Base-by-base conservation (phyloP, 2,888 invertebrate species). In the Tricholauxania praeusta region DNA sequence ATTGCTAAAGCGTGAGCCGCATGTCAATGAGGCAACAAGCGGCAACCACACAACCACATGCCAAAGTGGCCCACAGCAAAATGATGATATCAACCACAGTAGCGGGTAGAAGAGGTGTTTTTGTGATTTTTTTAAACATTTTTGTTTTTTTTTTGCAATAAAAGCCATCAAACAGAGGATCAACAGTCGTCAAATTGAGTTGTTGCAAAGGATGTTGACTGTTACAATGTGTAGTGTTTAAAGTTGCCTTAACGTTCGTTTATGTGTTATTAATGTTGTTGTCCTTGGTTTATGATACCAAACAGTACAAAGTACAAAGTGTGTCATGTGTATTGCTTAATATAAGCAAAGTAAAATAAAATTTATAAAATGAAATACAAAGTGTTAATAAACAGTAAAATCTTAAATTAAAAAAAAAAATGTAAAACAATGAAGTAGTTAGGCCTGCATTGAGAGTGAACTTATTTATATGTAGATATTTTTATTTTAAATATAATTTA, bases 1-100 rank as follows among this genome's bases (percentile, higher is more conserved):
- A 86, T 86, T 86, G 85, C 84, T 79, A 81, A 85, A 83, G 84
- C 86, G 86, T 86, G 86, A 81, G 79, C 76, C 67, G 86, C 82
- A 86, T 86, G 76, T 71, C 73, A 77, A 77, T 74, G 73, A 65
- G 59, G 15, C 32, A 47, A 53, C n/a, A 22, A 52, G 8, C 52
- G 71, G 32, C 63, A 15, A n/a, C 39, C 60, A 60, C 52, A 12
- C 52, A 39, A 63, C 17, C 17, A 39, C 48, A 39, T 47, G 15
- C n/a, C 6, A 17, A 32, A 47, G 60, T 62, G 28, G 22, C 60
- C 28, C 28, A 12, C 14, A 60, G 57, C 10, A 10, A 39, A 39
- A 39, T 39, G 39, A 39, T 39, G 39, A 39, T 39, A 39, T 39
- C 39, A 39, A 1, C 59, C n/a, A 22, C 19, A 59, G 22, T 15